phyloP scores from a whole-genome alignment of 2,113 vertebrate genomes.

The Bostrychus sinensis region DNA sequence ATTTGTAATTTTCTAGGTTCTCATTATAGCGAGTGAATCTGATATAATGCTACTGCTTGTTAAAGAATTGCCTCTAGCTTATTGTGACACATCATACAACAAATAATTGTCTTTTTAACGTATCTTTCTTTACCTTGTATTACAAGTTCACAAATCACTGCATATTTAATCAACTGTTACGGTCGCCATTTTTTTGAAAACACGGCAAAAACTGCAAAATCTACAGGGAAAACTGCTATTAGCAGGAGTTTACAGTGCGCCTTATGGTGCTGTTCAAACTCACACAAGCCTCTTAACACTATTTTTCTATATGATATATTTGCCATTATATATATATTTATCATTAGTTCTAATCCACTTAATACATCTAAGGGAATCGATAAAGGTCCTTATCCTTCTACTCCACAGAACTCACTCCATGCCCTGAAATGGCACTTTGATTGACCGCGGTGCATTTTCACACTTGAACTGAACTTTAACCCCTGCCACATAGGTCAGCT shows the following conservation, averaged over 20 bases:
- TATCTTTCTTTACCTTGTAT: too few species aligned
- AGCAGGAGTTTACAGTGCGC: not conserved
- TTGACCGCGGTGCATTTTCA: constrained; percentile 17
- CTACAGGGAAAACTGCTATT: not conserved
- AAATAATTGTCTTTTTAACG: too few species aligned
- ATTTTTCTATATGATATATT: not conserved
- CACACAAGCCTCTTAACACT: not conserved
- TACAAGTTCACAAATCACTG: too few species aligned
- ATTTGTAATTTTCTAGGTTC: too few species aligned
- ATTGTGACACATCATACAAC: too few species aligned
- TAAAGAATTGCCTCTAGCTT: too few species aligned
- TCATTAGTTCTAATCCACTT: not conserved
- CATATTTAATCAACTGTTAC: too few species aligned
- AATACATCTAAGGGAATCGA: constrained; percentile 19
- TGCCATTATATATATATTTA: not conserved
- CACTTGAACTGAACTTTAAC: constrained; percentile 46
- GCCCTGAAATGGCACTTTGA: constrained; percentile 27
- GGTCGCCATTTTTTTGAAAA: too few species aligned
- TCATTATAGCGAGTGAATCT: too few species aligned
- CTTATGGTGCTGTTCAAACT: not conserved
- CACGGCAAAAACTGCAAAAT: not conserved
- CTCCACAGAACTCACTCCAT: not conserved
- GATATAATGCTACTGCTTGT: too few species aligned
- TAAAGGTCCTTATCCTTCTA: constrained; percentile 6
- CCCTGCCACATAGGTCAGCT: constrained; percentile 36